Evolutionary conservation across 2,797 vertebrate genomes (phyloP), one percentile per base, ranked within the genome.

Genomic region (Gymnopithys bicolor): DNA sequence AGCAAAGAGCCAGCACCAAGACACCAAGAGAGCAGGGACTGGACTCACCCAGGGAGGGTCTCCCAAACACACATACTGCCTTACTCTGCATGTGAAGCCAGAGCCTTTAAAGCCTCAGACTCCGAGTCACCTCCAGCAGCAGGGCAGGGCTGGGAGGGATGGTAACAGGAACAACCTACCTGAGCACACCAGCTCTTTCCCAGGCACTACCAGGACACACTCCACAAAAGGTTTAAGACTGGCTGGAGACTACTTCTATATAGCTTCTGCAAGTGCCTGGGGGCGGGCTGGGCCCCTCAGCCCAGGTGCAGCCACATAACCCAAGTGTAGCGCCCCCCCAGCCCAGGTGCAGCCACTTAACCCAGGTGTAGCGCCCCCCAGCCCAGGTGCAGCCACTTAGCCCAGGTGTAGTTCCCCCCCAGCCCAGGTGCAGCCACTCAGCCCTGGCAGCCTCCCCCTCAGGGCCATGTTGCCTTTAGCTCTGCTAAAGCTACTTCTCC

Each of bases 141-240:
- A 9, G 2, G 8, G 3, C 17, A 39, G 2, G 2, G 1, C 12
- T 16, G 1, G 2, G 8, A 37, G 1, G 1, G 0, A 39, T 1
- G 0, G 2, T 4, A n/a, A 22, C 3, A 77, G 3, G 27, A 84
- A 1, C 11, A 43, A 14, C 59, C 3, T 12, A 68, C 88, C 58
- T 32, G 14, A 39, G 6, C 0, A 0, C 5, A 18, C 3, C 30
- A 43, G 4, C 35, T 27, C n/a, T 5, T 23, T 7, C 9, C 0
- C 0, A 30, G 0, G 3, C 3, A 0, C 19, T 3, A 0, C 9
- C 32, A 0, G 0, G 14, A 3, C 14, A 32, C 1, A 1, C 17
- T 43, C 12, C 16, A 4, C 8, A 4, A 1, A 17, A 5, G 1
- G 0, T 0, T 5, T 10, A 0, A 23, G 25, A 0, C 7, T 7